These are phyloP conservation scores for Ephialtes manifestator DNA, from an alignment of 2,888 invertebrate genomes.

Conservation along the genomic window DNA sequence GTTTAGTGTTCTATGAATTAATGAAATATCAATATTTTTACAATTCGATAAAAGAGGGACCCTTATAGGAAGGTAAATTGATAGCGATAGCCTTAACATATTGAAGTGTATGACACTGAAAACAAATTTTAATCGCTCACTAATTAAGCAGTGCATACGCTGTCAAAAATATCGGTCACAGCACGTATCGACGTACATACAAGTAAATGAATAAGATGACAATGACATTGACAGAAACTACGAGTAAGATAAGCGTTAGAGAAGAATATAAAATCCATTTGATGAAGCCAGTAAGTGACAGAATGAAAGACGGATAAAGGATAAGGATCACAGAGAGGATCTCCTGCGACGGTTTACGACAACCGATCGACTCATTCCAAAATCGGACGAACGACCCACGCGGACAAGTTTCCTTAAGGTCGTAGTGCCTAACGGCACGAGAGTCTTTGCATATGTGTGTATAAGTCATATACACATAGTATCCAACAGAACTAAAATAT, in stretches of 20 bases:
- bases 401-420: conserved; percentile 66
- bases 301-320: conserved; percentile 15
- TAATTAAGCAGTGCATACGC: too few relatives aligned
- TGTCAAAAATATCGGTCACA: too few relatives aligned
- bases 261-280: not conserved
- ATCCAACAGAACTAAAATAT: not conserved
- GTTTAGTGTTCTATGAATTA: too few relatives aligned
- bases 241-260: not conserved
- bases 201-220: too few relatives aligned
- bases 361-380: conserved; percentile 66
- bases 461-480: not conserved
- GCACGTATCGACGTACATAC: too few relatives aligned
- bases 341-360: conserved; percentile 25
- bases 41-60: too few relatives aligned
- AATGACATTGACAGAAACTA: not conserved
- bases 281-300: not conserved
- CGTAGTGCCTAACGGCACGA: conserved; percentile 10
- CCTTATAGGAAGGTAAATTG: too few relatives aligned
- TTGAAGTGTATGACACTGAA: too few relatives aligned
- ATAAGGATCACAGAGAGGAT: conserved; percentile 48
- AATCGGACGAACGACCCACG: conserved; percentile 73
- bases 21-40: too few relatives aligned
- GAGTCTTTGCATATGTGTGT: not conserved
- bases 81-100: too few relatives aligned
- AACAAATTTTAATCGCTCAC: too few relatives aligned